phyloP scores from a whole-genome alignment of 2,888 invertebrate species.

The Blastobasis adustella region DNA sequence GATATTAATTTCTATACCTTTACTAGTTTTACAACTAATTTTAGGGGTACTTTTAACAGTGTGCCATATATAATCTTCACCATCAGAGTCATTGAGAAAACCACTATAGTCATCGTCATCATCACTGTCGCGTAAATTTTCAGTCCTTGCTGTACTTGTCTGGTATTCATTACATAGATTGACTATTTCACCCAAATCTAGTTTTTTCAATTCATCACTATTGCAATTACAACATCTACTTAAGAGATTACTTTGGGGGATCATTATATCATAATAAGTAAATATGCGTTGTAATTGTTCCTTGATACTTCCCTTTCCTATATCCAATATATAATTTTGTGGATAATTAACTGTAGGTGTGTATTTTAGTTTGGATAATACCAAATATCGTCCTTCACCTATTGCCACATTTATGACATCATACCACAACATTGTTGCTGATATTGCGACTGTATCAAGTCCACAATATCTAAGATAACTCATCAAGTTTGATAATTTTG shows the following conservation, averaged over 20 bases:
- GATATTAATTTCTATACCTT: conserved; percentile 73
- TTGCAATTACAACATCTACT: conserved; percentile 82
- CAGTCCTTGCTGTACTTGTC: conserved; percentile 11
- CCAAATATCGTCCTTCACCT: conserved; percentile 47
- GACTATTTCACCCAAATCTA: conserved; percentile 37
- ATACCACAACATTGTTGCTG: conserved; percentile 70
- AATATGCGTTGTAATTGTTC: conserved; percentile 81
- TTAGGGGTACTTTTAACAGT: conserved; percentile 23
- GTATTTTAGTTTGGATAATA: conserved; percentile 54
- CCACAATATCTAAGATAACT: conserved; percentile 60
- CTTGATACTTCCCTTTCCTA: conserved; percentile 67
- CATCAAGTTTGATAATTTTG: conserved; percentile 39
- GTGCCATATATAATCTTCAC: conserved; percentile 46
- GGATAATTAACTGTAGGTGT: conserved; percentile 74
- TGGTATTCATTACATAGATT: conserved; percentile 40
- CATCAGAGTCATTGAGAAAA: conserved; percentile 58
- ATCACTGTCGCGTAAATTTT: conserved; percentile 29
- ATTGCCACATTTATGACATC: conserved; percentile 54
- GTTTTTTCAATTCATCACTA: conserved; percentile 35
- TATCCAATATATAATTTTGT: conserved; percentile 68
- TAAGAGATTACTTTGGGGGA: conserved; percentile 79
- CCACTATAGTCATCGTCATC: conserved; percentile 47
- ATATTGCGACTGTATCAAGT: conserved; percentile 77
- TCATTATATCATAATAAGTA: conserved; percentile 76
- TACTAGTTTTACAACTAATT: conserved; percentile 59